These are phyloP conservation scores for Lordiphosa mommai DNA, from an alignment of 1,140 invertebrate species.

Conservation along the genomic window DNA sequence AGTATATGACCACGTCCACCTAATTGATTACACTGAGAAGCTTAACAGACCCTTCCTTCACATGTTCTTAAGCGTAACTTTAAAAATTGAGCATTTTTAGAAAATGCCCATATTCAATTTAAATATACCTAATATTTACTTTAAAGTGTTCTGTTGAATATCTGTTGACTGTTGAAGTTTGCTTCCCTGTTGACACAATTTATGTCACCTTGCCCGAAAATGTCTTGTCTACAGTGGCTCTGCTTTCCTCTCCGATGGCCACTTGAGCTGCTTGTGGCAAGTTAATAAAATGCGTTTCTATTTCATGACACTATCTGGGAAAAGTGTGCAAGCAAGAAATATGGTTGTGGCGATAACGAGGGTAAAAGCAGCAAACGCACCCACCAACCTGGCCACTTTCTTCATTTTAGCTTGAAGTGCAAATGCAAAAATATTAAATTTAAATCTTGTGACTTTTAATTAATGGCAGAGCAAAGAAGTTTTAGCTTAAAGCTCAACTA, in stretches of 20 bases:
- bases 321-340: slow-evolving; percentile 22
- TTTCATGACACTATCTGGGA: slow-evolving; percentile 30
- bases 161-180: slow-evolving; percentile 45
- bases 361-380: slow-evolving; percentile 6
- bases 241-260: background rate
- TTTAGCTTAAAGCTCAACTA: background rate
- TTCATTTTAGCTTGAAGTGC: too few relatives aligned
- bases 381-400: background rate
- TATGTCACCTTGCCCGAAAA: background rate
- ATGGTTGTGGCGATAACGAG: slow-evolving; percentile 27
- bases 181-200: background rate
- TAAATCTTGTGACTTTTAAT: slow-evolving; percentile 5
- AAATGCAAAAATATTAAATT: too few relatives aligned
- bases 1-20: too few relatives aligned
- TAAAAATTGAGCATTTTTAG: too few relatives aligned
- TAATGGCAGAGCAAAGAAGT: background rate
- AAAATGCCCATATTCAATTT: too few relatives aligned
- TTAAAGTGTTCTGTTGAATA: slow-evolving; percentile 14
- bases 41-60: too few relatives aligned
- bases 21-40: too few relatives aligned
- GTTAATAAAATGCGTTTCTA: slow-evolving; percentile 40
- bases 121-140: too few relatives aligned
- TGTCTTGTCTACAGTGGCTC: background rate
- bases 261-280: slow-evolving; percentile 24
- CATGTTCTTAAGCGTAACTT: too few relatives aligned